Evolutionary conservation across 2,888 invertebrate species (phyloP), one percentile per base, ranked within the genome.

Genomic region (Crocallis elinguaria): DNA sequence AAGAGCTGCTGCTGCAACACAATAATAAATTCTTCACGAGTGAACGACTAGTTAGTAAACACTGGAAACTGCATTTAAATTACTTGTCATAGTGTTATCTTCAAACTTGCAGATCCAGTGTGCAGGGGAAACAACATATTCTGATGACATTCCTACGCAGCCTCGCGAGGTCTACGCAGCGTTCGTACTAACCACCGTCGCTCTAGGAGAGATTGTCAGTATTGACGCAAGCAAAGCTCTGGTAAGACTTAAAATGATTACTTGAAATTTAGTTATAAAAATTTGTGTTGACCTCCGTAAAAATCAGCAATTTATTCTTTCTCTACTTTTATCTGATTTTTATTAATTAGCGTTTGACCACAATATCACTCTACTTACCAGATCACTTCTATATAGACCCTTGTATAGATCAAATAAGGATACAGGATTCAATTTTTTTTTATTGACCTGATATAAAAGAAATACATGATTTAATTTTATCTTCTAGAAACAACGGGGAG

Each of bases 61-160:
- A 5, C 23, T 6, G 7, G 6, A 1, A 23, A 23, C 1, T 6
- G 1, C 2, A 8, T 23, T 1, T 23, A 8, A 25, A 25, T 25
- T n/a, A 25, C n/a, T n/a, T n/a, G n/a, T n/a, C n/a, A 9, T 9
- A 7, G 9, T 9, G 3, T 8, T 25, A n/a, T 29, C 12, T 12
- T 11, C 3, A 25, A 23, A 7, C 6, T 53, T 52, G 0, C 46
- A 83, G 82, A 80, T 91, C 33, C 95, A 94, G 79, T 92, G 93
- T 58, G 91, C 94, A 41, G 96, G 96, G 0, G 94, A 95, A 76
- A 94, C 94, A 0, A 85, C 92, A 59, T 96, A 94, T 75, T 84
- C 93, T 0, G 93, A 94, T 66, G 96, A 96, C 67, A 77, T 93
- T 23, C 93, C 93, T n/a, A 77, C 86, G 0, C 73, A 86, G 3